Conservation (phyloP, 2,797 vertebrate genomes). For the Pipistrellus pipistrellus region DNA sequence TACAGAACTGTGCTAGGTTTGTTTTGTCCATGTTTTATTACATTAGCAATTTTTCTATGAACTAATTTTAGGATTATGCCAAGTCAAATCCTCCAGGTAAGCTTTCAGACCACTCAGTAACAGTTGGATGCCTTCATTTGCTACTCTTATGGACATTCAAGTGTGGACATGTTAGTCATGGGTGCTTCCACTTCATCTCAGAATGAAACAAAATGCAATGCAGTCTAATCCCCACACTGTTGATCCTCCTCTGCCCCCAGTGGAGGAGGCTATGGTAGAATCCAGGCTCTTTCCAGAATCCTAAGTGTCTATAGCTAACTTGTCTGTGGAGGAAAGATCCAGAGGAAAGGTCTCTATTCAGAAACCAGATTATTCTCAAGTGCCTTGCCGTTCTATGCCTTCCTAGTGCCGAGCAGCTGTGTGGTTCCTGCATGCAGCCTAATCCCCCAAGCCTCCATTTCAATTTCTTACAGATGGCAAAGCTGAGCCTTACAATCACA, state of each 20-base stretch:
- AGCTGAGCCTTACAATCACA: not conserved
- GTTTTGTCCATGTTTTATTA: conserved; percentile 37
- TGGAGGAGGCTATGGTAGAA: not conserved
- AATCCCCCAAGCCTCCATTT: not conserved
- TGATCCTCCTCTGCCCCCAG: not conserved
- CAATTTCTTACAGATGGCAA: not conserved
- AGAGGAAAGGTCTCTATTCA: not conserved
- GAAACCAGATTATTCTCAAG: not conserved
- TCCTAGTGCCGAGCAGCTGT: not conserved
- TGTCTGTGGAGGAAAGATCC: not conserved
- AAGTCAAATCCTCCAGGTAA: conserved; percentile 51
- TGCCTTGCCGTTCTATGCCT: not conserved
- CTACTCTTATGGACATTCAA: not conserved
- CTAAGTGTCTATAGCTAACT: not conserved
- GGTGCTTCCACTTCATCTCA: not conserved
- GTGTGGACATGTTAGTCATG: not conserved
- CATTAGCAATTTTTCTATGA: conserved; percentile 61
- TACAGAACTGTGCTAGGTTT: conserved; percentile 21
- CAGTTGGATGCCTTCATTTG: conserved; percentile 26
- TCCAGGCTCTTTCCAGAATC: not conserved
- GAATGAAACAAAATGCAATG: not conserved
- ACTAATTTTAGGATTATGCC: conserved; percentile 65
- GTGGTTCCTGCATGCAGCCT: too few species aligned
- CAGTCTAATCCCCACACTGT: not conserved
- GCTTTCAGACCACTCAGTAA: conserved; percentile 45